A percentile compares a stretch with the other conserved stretches of the same genome.
These are phyloP conservation scores for Thymelicus acteon DNA, from an alignment of 2,888 invertebrate species.

Conservation along the genomic window DNA sequence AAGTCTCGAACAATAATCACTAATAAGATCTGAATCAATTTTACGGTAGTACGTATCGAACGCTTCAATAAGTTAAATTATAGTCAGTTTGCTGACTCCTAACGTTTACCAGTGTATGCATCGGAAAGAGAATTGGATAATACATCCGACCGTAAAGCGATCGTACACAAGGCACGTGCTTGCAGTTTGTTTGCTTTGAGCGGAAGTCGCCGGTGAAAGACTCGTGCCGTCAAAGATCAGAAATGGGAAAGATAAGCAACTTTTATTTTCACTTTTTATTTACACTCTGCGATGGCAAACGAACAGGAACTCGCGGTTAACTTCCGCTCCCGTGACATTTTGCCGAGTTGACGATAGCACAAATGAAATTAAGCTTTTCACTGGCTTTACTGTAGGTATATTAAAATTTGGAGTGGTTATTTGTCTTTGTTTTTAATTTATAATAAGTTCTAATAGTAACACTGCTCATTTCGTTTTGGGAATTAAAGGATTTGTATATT, in stretches of 20 bases:
- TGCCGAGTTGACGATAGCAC: conserved; percentile 21
- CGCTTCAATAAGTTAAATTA: conserved; percentile 23
- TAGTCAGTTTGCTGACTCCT: conserved; percentile 24
- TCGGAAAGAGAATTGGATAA: conserved; percentile 35
- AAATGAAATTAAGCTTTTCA: conserved; percentile 27
- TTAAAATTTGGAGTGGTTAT: conserved; percentile 8
- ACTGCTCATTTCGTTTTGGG: neutral
- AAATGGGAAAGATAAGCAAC: conserved; percentile 38
- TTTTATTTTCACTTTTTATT: conserved; percentile 36
- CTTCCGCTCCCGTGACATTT: conserved; percentile 34
- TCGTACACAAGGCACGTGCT: conserved; percentile 34
- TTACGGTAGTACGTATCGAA: neutral
- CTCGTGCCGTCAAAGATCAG: conserved; percentile 37
- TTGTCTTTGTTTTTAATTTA: conserved; percentile 1
- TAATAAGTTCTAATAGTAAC: neutral
- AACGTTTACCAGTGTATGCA: conserved; percentile 29
- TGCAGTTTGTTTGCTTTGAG: conserved; percentile 33
- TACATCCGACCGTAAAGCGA: conserved; percentile 34
- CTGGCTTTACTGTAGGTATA: conserved; percentile 6
- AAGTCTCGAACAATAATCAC: too few relatives aligned
- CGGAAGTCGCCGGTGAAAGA: conserved; percentile 35
- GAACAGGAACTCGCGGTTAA: conserved; percentile 33
- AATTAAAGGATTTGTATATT: neutral
- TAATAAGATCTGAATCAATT: too few relatives aligned
- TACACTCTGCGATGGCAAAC: conserved; percentile 26